Conservation (phyloP, 2,888 invertebrate species). For the Callyntrura guangdongensis region DNA sequence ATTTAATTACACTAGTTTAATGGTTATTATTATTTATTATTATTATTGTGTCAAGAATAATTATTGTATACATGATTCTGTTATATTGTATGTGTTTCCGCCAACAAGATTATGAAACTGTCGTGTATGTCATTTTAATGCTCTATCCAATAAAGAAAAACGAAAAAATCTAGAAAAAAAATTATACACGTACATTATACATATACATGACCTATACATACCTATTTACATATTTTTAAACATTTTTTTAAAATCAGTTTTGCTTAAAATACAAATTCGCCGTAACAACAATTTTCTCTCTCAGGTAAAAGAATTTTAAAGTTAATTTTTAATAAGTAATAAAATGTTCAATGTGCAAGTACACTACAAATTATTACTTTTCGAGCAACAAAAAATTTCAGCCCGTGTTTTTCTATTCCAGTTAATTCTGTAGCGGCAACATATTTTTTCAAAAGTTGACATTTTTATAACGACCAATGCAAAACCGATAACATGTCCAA, state of each 20-base stretch:
- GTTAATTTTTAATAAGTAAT: too few relatives aligned
- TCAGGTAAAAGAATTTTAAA: conserved; percentile 21
- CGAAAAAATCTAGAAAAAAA: conserved; percentile 45
- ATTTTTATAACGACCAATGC: conserved; percentile 58
- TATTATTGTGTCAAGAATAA: neutral
- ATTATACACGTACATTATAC: neutral
- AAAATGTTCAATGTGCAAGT: too few relatives aligned
- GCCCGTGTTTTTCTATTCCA: neutral
- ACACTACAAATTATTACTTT: too few relatives aligned
- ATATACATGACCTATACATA: too few relatives aligned
- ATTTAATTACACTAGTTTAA: neutral
- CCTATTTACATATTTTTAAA: too few relatives aligned
- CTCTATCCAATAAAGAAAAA: conserved; percentile 54
- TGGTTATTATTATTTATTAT: conserved; percentile 14
- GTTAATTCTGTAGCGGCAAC: neutral
- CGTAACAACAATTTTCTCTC: neutral
- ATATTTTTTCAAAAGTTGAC: too few relatives aligned
- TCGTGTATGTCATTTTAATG: conserved; percentile 44
- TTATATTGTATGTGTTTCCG: conserved; percentile 25
- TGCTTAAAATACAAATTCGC: neutral
- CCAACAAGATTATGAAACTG: conserved; percentile 7
- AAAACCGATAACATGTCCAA: conserved; percentile 73
- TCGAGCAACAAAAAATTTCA: too few relatives aligned
- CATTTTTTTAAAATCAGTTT: neutral
- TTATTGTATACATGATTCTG: neutral